Evolutionary conservation across 2,113 vertebrate genomes (phyloP).

Genomic region (Leptobrachium leishanense): DNA sequence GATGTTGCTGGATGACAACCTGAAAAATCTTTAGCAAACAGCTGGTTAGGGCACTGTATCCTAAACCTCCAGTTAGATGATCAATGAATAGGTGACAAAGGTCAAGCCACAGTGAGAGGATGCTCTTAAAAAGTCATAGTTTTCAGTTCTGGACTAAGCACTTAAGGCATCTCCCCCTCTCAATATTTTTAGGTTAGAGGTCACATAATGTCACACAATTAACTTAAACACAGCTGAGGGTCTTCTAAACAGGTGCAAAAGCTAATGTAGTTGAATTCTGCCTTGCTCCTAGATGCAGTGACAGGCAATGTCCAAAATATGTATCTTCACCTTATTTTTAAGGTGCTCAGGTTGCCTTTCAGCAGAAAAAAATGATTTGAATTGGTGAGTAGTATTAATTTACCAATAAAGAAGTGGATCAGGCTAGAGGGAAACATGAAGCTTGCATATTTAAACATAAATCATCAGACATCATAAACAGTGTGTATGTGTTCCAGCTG

Average conservation of each 20-base stretch:
- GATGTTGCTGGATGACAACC: too few relatives aligned
- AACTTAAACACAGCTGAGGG: constrained; percentile 41
- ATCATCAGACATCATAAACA: too few relatives aligned
- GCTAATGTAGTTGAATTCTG: not conserved
- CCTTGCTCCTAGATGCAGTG: not conserved
- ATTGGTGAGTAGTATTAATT: too few relatives aligned
- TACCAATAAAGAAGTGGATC: too few relatives aligned
- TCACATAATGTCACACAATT: constrained; percentile 36
- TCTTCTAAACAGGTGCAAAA: constrained; percentile 26
- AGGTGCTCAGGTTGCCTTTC: too few relatives aligned
- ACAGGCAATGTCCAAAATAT: too few relatives aligned
- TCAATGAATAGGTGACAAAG: not conserved
- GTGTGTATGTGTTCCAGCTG: too few relatives aligned
- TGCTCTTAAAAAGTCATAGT: constrained; percentile 3
- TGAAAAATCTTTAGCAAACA: not conserved
- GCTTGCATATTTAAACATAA: too few relatives aligned
- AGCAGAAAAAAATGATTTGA: too few relatives aligned
- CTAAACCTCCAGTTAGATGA: not conserved
- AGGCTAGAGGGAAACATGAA: too few relatives aligned
- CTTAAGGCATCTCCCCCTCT: constrained; percentile 12
- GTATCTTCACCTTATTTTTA: too few relatives aligned
- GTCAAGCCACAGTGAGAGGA: constrained; percentile 14
- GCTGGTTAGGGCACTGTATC: not conserved
- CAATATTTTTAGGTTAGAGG: constrained; percentile 7
- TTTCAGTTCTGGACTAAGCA: constrained; percentile 29